Percentiles rank a stretch among this genome's conserved stretches.
Evolutionary conservation across 2,113 vertebrate species (phyloP).

Genomic region (Chaenocephalus aceratus): DNA sequence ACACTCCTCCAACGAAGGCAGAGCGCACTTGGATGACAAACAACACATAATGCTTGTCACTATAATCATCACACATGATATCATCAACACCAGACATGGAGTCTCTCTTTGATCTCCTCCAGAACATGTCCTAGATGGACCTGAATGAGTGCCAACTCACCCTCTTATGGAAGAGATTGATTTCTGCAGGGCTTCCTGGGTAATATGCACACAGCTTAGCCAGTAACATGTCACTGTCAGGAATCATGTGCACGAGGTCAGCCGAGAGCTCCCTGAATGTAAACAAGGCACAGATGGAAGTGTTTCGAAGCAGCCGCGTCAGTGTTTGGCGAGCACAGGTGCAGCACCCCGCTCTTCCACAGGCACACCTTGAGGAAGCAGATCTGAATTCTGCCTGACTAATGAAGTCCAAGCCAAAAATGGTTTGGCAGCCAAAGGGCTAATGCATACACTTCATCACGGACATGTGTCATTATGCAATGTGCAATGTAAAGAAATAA

Average conservation of each 20-base stretch:
- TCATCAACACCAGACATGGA: background rate
- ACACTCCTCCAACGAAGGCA: slow-evolving; percentile 90
- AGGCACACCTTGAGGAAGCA: background rate
- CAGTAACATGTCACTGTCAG: slow-evolving; percentile 89
- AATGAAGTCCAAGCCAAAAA: background rate
- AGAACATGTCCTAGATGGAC: background rate
- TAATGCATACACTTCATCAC: background rate
- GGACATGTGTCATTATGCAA: background rate
- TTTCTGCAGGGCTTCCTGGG: slow-evolving; percentile 88
- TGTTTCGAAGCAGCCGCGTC: background rate
- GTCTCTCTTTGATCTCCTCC: background rate
- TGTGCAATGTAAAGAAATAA: background rate
- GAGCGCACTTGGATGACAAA: slow-evolving; percentile 86
- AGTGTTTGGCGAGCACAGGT: background rate
- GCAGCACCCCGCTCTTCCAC: background rate
- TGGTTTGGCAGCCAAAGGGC: background rate
- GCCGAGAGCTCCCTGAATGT: slow-evolving; percentile 89
- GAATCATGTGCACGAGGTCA: slow-evolving; percentile 92
- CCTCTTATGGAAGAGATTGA: slow-evolving; percentile 90
- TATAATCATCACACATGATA: background rate
- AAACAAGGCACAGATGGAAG: slow-evolving; percentile 35
- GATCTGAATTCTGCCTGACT: background rate
- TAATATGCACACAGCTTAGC: slow-evolving; percentile 94
- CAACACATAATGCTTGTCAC: background rate
- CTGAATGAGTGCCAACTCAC: slow-evolving; percentile 71